These are phyloP conservation scores for Apamea crenata DNA, from an alignment of 2,888 invertebrate species.

Conservation along the genomic window DNA sequence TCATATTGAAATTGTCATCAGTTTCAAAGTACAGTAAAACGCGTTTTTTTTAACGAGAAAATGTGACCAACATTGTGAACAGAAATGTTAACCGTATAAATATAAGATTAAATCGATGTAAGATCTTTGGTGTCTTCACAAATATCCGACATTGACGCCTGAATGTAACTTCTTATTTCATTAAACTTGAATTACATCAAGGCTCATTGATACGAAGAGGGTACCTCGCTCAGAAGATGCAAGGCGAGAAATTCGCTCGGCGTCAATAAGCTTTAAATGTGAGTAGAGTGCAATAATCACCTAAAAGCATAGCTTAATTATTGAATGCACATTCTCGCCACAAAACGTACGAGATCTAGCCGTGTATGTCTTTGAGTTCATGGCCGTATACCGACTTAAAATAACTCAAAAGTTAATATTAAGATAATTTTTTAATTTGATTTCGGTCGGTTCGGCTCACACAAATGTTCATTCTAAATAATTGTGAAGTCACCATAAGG, in stretches of 20 bases:
- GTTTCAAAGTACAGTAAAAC: constrained; percentile 48
- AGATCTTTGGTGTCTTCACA: constrained; percentile 57
- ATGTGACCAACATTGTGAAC: constrained; percentile 37
- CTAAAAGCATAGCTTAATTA: background rate
- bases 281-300: background rate
- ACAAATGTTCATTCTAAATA: background rate
- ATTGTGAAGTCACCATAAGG: constrained; percentile 62
- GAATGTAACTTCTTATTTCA: background rate
- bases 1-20: background rate
- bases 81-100: constrained; percentile 42
- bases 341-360: background rate
- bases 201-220: background rate
- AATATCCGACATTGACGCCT: constrained; percentile 9
- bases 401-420: background rate
- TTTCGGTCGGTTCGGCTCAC: background rate
- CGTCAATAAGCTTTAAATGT: background rate
- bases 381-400: background rate
- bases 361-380: background rate
- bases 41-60: constrained; percentile 21
- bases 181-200: background rate
- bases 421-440: background rate
- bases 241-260: background rate
- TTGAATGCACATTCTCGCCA: background rate
- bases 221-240: background rate
- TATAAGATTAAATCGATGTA: constrained; percentile 59